Evolutionary conservation across 1,140 invertebrate species (phyloP).

Genomic region (Phthorimaea operculella): DNA sequence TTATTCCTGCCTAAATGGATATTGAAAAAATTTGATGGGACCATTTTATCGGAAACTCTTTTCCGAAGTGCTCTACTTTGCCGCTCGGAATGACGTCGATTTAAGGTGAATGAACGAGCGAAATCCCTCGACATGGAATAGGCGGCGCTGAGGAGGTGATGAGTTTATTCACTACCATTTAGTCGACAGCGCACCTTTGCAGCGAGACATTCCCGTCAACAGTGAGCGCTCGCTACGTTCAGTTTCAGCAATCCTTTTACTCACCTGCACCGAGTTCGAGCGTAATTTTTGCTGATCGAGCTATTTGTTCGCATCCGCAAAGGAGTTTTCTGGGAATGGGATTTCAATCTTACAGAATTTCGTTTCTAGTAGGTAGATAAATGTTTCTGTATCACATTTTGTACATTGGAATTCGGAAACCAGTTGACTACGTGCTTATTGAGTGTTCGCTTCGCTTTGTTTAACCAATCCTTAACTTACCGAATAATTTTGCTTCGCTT

Average conservation of each 20-base stretch:
- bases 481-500: too few relatives aligned
- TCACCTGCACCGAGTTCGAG: too few relatives aligned
- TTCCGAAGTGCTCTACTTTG: constrained; percentile 55
- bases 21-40: constrained; percentile 55
- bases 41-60: constrained; percentile 54
- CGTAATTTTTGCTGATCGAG: too few relatives aligned
- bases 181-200: constrained; percentile 47
- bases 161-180: constrained; percentile 57
- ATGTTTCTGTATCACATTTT: too few relatives aligned
- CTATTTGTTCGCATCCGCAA: too few relatives aligned
- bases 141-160: constrained; percentile 57
- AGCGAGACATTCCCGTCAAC: constrained; percentile 42
- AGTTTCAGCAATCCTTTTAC: not conserved
- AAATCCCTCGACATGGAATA: constrained; percentile 60
- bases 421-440: too few relatives aligned
- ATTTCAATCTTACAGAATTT: too few relatives aligned
- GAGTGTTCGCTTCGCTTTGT: too few relatives aligned
- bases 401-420: too few relatives aligned
- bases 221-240: not conserved
- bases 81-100: constrained; percentile 55
- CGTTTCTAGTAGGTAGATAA: too few relatives aligned
- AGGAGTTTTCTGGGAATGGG: too few relatives aligned
- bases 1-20: constrained; percentile 54
- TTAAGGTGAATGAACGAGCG: constrained; percentile 62
- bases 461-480: too few relatives aligned